Base-by-base conservation (phyloP, 2,113 vertebrate genomes). In the Thamnophis sirtalis region DNA sequence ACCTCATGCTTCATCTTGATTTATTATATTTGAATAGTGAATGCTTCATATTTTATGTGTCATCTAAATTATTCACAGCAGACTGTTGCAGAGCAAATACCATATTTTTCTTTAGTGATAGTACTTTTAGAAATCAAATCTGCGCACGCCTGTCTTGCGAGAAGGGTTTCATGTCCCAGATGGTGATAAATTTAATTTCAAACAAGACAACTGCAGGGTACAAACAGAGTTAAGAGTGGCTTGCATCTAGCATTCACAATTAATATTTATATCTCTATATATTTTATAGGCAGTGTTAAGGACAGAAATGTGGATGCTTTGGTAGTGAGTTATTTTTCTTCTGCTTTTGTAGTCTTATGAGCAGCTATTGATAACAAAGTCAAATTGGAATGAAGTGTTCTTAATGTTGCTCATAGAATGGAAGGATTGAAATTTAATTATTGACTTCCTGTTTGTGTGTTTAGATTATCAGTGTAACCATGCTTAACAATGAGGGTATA, bases 171-270 rank as follows among this genome's bases (percentile, higher is more conserved):
- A 84, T 89, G 49, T 92, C 91, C 91, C 88, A 89, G 91, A 92
- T 92, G 91, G 80, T 89, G 56, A 92, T 89, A 92, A 92, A 92
- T 92, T 80, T 92, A 92, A 92, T 86, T 92, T 92, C 88, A 89
- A 89, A 89, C 91, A 92, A 60, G 73, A 88, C 33, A 53, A 63
- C 91, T 92, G 88, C 55, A 92, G 88, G 91, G 88, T 84, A 92
- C n/a, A 89, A 86, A 68, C 43, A 38, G 88, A 86, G 54, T 63
- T 89, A 89, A 92, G 33, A 84, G 55, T 89, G 51, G 80, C 91
- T 86, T 89, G 43, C 49, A 49, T 86, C 48, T 89, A 43, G 88
- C 91, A 89, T 89, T 92, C 55, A 58, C 80, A 92, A 92, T 89
- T 89, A 89, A 92, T 92, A 92, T 92, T 92, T 92, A 80, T 80